Base-by-base conservation (phyloP, 2,888 invertebrate species). In the Sarcophaga variegata region DNA sequence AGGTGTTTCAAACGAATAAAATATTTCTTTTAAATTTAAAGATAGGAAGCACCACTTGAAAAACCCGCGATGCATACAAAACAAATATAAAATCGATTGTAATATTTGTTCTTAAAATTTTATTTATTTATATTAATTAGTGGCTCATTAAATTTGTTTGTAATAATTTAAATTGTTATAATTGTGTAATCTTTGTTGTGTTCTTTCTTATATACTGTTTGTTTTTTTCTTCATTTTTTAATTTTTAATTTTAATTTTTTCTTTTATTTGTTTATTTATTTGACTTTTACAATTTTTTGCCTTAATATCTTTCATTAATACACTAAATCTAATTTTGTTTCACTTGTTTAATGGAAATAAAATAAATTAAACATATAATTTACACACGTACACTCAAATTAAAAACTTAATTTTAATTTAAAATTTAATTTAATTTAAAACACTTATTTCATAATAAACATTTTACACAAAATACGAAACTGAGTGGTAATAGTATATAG, bases 121-220 rank as follows among this genome's bases (percentile, higher is more conserved):
- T 81, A 59, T 70, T 83, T 77, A 71, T 87, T 78, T 78, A 64
- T 80, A 86, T 80, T 83, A 69, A 72, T 80, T 75, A 84, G 84
- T 84, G 81, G 81, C 84, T 84, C 76, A 82, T 84, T 84, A 82
- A 81, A 76, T 84, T 25, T 84, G 75, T 84, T 82, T 76, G 78
- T 83, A 84, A 79, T 82, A 87, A 79, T 81, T 87, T 76, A 85
- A 81, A 82, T 85, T 84, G 81, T 84, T 76, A 76, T 84, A 71
- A 77, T 79, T 82, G 75, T 84, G 75, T 76, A 83, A 74, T 83
- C 78, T 83, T 49, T 81, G 70, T 81, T 83, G 60, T 81, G 70
- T 81, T 59, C 63, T 79, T 76, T 49, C 20, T 59, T 54, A 54
- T 54, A 54, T 49, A 54, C 17, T 77, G 20, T 82, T 71, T 66